These are phyloP conservation scores for Apis mellifera DNA, from an alignment of 1,140 invertebrate species.

Conservation along the genomic window DNA sequence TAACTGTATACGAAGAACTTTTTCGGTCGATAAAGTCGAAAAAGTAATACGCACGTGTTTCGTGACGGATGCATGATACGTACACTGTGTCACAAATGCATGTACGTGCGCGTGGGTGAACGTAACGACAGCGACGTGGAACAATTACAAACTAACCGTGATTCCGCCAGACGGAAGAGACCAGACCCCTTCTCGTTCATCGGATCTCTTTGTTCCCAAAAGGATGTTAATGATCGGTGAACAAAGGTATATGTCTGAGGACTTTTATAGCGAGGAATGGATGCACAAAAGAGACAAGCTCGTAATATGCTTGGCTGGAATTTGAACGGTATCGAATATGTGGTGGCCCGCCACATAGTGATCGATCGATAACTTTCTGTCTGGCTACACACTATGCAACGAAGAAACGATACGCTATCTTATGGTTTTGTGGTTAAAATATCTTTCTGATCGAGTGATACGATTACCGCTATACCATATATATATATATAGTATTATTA, in stretches of 20 bases:
- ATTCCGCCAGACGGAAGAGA: slow-evolving; percentile 69
- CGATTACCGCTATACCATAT: slow-evolving; percentile 19
- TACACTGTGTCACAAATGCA: background rate
- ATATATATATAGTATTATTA: no score
- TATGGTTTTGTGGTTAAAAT: slow-evolving; percentile 40
- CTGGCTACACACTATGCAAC: background rate
- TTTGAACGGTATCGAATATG: slow-evolving; percentile 27
- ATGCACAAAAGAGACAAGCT: slow-evolving; percentile 14
- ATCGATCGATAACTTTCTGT: slow-evolving; percentile 42
- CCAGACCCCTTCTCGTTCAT: slow-evolving; percentile 40
- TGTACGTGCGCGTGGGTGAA: background rate
- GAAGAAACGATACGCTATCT: slow-evolving; percentile 26
- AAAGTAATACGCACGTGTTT: background rate
- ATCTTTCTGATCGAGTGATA: slow-evolving; percentile 28
- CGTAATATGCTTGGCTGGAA: slow-evolving; percentile 9
- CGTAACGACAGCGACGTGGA: slow-evolving; percentile 42
- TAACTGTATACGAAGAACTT: background rate
- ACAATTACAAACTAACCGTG: slow-evolving; percentile 76
- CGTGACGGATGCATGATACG: slow-evolving; percentile 11
- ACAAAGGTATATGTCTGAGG: slow-evolving; percentile 28
- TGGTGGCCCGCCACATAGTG: background rate
- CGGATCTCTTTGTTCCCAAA: slow-evolving; percentile 56
- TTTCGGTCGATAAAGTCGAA: background rate
- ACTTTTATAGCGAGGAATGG: slow-evolving; percentile 15
- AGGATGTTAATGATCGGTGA: slow-evolving; percentile 37